Conservation (phyloP, 2,888 invertebrate genomes). For the Choreutis nemorana region DNA sequence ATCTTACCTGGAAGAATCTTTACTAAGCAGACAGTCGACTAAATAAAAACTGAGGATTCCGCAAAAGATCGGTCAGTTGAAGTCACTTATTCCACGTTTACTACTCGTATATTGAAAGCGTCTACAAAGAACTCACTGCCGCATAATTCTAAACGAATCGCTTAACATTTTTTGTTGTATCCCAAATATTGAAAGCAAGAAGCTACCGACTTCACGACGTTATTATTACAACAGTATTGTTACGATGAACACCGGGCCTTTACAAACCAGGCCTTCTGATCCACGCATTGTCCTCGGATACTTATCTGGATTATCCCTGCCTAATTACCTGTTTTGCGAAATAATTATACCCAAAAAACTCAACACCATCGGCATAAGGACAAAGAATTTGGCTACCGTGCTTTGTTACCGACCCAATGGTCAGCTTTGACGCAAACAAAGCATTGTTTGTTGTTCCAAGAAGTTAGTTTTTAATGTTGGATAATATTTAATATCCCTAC, state of each 20-base stretch:
- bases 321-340: conserved; percentile 60
- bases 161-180: conserved; percentile 31
- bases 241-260: conserved; percentile 38
- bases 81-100: too few relatives aligned
- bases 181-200: conserved; percentile 50
- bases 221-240: conserved; percentile 49
- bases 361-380: conserved; percentile 33
- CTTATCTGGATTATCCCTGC: conserved; percentile 49
- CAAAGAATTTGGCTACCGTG: conserved; percentile 25
- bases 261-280: conserved; percentile 27
- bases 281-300: conserved; percentile 35
- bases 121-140: too few relatives aligned
- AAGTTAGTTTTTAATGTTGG: too few relatives aligned
- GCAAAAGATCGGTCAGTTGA: too few relatives aligned
- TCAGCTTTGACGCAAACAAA: conserved; percentile 20
- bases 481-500: too few relatives aligned
- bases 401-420: conserved; percentile 9
- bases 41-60: too few relatives aligned
- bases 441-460: conserved; percentile 5
- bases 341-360: conserved; percentile 39
- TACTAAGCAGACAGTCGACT: too few relatives aligned
- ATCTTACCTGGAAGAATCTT: too few relatives aligned
- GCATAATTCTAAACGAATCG: too few relatives aligned
- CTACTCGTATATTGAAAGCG: too few relatives aligned
- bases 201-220: conserved; percentile 62